These are phyloP conservation scores for Sthenelais limicola DNA, from an alignment of 2,888 invertebrate genomes.

Conservation along the genomic window DNA sequence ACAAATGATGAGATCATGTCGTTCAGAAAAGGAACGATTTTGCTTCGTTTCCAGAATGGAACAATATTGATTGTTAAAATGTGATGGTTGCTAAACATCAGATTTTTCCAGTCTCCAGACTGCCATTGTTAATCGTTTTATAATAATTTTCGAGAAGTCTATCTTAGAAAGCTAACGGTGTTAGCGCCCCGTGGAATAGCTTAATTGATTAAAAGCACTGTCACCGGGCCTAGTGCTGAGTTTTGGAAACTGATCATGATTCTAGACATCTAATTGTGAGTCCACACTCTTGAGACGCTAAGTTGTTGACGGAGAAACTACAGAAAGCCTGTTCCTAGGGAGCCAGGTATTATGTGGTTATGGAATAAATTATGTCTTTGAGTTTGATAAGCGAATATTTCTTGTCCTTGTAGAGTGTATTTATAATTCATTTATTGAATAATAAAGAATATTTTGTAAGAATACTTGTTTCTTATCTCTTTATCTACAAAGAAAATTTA, in stretches of 20 bases:
- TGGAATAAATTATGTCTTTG: slow-evolving; percentile 18
- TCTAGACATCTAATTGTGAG: no score
- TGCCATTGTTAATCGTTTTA: background rate
- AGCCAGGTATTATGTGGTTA: slow-evolving; percentile 12
- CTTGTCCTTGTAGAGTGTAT: slow-evolving; percentile 34
- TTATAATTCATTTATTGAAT: slow-evolving; percentile 30
- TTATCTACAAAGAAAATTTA: background rate
- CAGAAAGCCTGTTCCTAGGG: slow-evolving; percentile 36
- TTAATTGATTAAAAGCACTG: no score
- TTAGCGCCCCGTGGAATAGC: no score
- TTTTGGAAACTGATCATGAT: no score
- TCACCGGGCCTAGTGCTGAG: no score
- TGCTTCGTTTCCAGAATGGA: no score
- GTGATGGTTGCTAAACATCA: slow-evolving; percentile 36
- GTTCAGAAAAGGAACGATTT: no score
- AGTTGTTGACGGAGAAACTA: no score
- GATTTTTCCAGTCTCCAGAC: background rate
- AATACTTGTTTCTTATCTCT: background rate
- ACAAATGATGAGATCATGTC: background rate
- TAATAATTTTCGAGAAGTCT: no score
- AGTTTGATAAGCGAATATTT: background rate
- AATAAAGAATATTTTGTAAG: slow-evolving; percentile 30
- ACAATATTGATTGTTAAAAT: no score
- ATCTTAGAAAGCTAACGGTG: no score
- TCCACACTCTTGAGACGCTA: no score